A percentile compares a stretch with the other conserved stretches of the same genome.
Evolutionary conservation across 1,140 invertebrate genomes (phyloP).

Genomic region (Zaprionus camerounensis): DNA sequence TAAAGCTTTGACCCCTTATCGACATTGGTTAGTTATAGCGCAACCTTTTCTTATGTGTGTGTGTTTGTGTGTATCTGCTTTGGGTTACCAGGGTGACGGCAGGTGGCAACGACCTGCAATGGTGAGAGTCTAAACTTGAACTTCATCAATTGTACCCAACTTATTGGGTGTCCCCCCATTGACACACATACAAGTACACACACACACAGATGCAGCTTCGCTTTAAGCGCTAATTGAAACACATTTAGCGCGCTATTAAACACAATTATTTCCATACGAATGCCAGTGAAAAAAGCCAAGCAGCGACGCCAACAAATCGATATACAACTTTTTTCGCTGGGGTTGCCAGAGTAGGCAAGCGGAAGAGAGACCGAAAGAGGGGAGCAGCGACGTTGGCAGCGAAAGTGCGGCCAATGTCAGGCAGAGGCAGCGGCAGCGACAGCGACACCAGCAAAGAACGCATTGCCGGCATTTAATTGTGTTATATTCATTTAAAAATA

Average conservation of each 20-base stretch:
- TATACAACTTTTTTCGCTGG: conserved; percentile 24
- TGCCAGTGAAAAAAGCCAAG: conserved; percentile 36
- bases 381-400: neutral
- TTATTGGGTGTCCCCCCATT: conserved; percentile 28
- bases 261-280: conserved; percentile 72
- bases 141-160: conserved; percentile 7
- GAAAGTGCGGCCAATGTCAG: conserved; percentile 36
- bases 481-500: conserved; percentile 24
- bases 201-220: conserved; percentile 24
- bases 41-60: conserved; percentile 1
- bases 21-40: conserved; percentile 13
- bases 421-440: neutral
- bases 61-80: neutral
- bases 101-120: conserved; percentile 45
- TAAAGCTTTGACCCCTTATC: conserved; percentile 34
- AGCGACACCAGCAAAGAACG: conserved; percentile 8
- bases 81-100: neutral
- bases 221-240: conserved; percentile 71
- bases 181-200: conserved; percentile 42
- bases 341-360: conserved; percentile 25
- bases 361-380: neutral
- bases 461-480: conserved; percentile 36
- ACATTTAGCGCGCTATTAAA: conserved; percentile 80
- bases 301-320: conserved; percentile 42
- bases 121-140: conserved; percentile 49